These are phyloP conservation scores for Gadopsis bispinosus DNA, from an alignment of 2,797 vertebrate genomes.

Conservation along the genomic window DNA sequence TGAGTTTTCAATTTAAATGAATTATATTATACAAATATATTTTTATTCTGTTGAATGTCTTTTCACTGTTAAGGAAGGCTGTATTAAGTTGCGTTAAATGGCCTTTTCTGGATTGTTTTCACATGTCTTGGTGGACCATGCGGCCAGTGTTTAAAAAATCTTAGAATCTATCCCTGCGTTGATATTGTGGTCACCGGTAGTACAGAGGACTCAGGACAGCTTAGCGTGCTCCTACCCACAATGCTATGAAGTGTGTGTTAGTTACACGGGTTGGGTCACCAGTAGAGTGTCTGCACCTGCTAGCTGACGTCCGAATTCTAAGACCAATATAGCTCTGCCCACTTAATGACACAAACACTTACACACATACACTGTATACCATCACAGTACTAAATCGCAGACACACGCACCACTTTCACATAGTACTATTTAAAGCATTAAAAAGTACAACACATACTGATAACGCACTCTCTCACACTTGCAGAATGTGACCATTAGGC, in stretches of 20 bases:
- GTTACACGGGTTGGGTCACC: slow-evolving; percentile 41
- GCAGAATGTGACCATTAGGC: background rate
- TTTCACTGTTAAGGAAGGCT: too few species aligned
- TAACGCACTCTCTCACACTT: background rate
- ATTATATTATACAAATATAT: too few species aligned
- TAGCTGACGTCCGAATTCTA: slow-evolving; percentile 76
- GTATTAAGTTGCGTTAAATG: too few species aligned
- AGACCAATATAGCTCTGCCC: slow-evolving; percentile 77
- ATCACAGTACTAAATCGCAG: slow-evolving; percentile 5
- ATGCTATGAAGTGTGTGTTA: slow-evolving; percentile 39
- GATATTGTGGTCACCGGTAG: slow-evolving; percentile 32
- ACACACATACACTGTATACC: slow-evolving; percentile 1
- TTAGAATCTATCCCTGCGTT: too few species aligned
- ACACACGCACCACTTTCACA: slow-evolving; percentile 4
- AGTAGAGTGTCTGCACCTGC: slow-evolving; percentile 80
- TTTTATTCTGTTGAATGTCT: too few species aligned
- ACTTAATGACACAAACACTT: slow-evolving; percentile 57
- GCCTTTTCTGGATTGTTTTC: too few species aligned
- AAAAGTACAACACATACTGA: background rate
- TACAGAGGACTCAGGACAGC: slow-evolving; percentile 37
- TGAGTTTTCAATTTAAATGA: too few species aligned
- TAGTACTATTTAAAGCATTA: slow-evolving; percentile 3
- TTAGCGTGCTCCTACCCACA: slow-evolving; percentile 37
- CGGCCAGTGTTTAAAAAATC: too few species aligned
- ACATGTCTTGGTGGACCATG: too few species aligned